Percentiles rank a stretch among this genome's conserved stretches.
These are phyloP conservation scores for Pipra filicauda DNA, from an alignment of 2,113 vertebrate genomes.

Conservation along the genomic window DNA sequence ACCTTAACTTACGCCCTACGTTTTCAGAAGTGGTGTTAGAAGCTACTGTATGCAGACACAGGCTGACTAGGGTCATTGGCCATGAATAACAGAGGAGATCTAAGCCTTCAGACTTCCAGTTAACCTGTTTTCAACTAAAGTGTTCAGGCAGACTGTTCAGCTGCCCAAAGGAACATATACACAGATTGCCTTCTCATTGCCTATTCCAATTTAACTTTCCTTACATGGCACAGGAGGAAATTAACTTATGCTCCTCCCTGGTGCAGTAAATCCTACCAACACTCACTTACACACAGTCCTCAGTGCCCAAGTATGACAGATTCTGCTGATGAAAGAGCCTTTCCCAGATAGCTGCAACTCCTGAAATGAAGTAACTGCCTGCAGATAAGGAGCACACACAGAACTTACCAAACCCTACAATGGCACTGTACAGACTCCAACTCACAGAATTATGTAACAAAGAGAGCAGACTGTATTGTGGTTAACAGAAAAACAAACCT, in stretches of 20 bases:
- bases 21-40: not conserved
- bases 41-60: not conserved
- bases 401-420: not conserved
- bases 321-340: not conserved
- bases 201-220: not conserved
- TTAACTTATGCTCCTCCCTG: not conserved
- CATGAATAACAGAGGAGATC: not conserved
- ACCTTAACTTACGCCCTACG: not conserved
- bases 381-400: rapidly evolving
- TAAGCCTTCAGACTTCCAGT: not conserved
- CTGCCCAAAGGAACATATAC: not conserved
- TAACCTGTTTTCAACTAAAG: not conserved
- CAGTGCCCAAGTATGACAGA: not conserved
- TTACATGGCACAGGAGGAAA: not conserved
- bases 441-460: not conserved
- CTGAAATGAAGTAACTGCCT: not conserved
- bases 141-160: not conserved
- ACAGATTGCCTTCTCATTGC: not conserved
- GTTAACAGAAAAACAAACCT: not conserved
- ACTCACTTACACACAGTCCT: not conserved
- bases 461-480: not conserved
- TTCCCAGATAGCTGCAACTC: not conserved
- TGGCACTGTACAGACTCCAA: not conserved
- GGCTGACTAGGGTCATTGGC: not conserved
- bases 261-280: not conserved